Evolutionary conservation across 2,113 vertebrate genomes (phyloP).

Genomic region (Apaloderma vittatum): DNA sequence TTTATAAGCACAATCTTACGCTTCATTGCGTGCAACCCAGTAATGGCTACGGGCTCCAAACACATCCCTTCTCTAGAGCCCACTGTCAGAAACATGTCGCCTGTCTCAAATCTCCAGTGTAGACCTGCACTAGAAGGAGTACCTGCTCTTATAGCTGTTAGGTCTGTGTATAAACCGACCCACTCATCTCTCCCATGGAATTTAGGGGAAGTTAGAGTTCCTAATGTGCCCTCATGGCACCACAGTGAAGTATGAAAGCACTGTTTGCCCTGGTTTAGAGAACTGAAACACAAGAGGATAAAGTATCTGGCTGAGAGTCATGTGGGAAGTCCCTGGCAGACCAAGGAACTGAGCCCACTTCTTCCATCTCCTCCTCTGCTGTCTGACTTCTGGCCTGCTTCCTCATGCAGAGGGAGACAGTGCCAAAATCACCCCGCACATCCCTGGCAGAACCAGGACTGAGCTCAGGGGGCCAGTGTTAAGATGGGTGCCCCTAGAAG

Average conservation of each 20-base stretch:
- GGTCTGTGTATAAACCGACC: background rate
- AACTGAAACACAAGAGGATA: conserved; percentile 6
- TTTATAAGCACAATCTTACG: background rate
- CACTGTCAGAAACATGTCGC: background rate
- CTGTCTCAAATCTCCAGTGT: background rate
- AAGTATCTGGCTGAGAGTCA: background rate
- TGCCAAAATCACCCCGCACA: background rate
- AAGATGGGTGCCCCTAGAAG: background rate
- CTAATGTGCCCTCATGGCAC: background rate
- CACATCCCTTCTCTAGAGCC: background rate
- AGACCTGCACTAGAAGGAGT: background rate
- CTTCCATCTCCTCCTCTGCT: background rate
- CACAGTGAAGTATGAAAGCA: background rate
- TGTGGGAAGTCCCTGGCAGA: background rate
- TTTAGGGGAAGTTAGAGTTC: background rate
- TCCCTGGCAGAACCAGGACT: background rate
- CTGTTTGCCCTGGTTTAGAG: background rate
- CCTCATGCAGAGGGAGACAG: background rate
- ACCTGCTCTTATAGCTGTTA: background rate
- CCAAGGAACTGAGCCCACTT: background rate
- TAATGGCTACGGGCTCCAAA: background rate
- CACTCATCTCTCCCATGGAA: background rate
- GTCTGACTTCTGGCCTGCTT: background rate
- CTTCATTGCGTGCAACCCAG: background rate
- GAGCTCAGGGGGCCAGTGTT: background rate